A percentile compares a stretch with the other conserved stretches of the same genome.
Conservation (phyloP, 2,113 vertebrate genomes). For the Corynorhinus townsendii region DNA sequence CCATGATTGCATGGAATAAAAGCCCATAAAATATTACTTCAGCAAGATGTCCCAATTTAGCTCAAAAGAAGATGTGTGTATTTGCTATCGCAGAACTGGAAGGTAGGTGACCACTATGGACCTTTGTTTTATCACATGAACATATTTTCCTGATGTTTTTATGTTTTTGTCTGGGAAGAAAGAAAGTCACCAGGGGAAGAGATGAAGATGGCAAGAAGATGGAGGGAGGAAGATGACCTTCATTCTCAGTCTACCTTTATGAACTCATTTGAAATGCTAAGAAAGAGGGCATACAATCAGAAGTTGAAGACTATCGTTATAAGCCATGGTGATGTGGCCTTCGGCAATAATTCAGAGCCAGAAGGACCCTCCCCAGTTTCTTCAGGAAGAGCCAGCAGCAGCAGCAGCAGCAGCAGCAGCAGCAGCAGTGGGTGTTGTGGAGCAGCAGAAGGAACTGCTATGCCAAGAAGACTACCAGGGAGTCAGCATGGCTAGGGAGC, state of each 20-base stretch:
- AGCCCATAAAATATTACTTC: not conserved
- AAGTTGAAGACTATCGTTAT: not conserved
- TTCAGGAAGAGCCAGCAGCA: not conserved
- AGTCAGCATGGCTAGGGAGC: rapidly evolving
- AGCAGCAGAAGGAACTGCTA: not conserved
- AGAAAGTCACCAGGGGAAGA: not conserved
- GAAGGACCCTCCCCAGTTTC: not conserved
- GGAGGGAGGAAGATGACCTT: not conserved
- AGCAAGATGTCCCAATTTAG: not conserved
- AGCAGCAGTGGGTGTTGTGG: rapidly evolving
- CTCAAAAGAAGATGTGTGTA: not conserved
- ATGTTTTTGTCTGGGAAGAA: not conserved
- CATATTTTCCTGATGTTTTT: not conserved
- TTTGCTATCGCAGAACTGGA: not conserved
- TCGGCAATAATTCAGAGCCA: not conserved
- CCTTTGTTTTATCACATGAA: not conserved
- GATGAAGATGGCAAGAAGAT: not conserved
- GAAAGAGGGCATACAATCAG: not conserved
- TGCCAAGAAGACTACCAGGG: not conserved
- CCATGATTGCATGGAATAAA: not conserved
- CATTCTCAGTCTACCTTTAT: not conserved
- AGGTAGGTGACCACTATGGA: not conserved
- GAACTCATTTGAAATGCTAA: not conserved
- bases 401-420: not conserved
- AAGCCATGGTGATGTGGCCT: not conserved